Conservation (phyloP, 2,888 invertebrate genomes). For the Xylophagus ater region DNA sequence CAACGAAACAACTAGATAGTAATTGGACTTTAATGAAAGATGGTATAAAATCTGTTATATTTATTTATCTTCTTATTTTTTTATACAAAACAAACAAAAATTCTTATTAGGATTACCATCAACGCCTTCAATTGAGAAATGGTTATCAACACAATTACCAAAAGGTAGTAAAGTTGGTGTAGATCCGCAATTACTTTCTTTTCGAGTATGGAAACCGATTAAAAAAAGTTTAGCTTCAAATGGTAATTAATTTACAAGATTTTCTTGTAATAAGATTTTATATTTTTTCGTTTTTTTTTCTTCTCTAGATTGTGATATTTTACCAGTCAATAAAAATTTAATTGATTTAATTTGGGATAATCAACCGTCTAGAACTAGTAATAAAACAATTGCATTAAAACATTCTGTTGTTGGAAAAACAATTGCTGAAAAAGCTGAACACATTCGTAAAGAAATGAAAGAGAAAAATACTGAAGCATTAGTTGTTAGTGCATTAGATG, state of each 20-base stretch:
- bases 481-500: conserved; percentile 73
- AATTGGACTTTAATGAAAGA: conserved; percentile 89
- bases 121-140: conserved; percentile 45
- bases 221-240: conserved; percentile 23
- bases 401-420: conserved; percentile 46
- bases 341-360: conserved; percentile 62
- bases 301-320: conserved; percentile 45
- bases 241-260: conserved; percentile 2
- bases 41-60: conserved; percentile 32
- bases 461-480: conserved; percentile 51
- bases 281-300: conserved; percentile 40
- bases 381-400: conserved; percentile 41
- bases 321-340: conserved; percentile 57
- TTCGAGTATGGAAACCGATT: conserved; percentile 48
- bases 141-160: conserved; percentile 52
- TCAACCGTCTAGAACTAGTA: too few relatives aligned
- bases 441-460: conserved; percentile 51
- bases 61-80: not conserved
- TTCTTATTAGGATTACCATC: conserved; percentile 30
- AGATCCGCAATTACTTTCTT: conserved; percentile 55
- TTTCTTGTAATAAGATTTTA: conserved; percentile 40
- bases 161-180: conserved; percentile 56
- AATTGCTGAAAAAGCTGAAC: conserved; percentile 54
- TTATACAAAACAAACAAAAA: not conserved
- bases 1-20: conserved; percentile 63